Evolutionary conservation across 2,113 vertebrate genomes (phyloP).

Genomic region (Narcine bancroftii): DNA sequence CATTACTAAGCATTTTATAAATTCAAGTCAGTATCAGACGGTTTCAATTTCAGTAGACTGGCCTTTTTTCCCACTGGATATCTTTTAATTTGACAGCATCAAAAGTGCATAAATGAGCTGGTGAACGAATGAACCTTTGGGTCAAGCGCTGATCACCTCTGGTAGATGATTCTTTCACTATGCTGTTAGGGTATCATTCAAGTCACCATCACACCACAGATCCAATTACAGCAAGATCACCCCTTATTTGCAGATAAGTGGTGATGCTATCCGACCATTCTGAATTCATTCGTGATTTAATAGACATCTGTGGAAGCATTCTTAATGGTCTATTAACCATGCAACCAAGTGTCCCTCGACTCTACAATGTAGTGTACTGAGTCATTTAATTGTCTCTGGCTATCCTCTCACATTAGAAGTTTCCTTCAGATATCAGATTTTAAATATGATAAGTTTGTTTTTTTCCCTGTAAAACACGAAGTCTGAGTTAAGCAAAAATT

Average conservation of each 20-base stretch:
- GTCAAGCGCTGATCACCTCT: not conserved
- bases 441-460: not conserved
- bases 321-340: not conserved
- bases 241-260: not conserved
- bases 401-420: not conserved
- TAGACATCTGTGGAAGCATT: not conserved
- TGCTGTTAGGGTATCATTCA: too few relatives aligned
- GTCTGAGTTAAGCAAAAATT: not conserved
- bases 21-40: not conserved
- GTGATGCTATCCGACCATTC: not conserved
- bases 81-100: not conserved
- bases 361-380: not conserved
- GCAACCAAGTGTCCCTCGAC: not conserved
- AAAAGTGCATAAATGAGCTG: not conserved
- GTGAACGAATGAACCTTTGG: not conserved
- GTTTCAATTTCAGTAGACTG: not conserved
- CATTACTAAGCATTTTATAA: not conserved
- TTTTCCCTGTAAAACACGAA: not conserved
- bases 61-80: not conserved
- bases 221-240: not conserved
- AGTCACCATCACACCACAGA: not conserved
- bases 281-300: not conserved
- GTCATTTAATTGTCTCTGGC: not conserved
- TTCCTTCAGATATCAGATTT: not conserved
- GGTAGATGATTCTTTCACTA: not conserved